phyloP scores from a whole-genome alignment of 1,140 invertebrate genomes.

The Drosophila sp. region DNA sequence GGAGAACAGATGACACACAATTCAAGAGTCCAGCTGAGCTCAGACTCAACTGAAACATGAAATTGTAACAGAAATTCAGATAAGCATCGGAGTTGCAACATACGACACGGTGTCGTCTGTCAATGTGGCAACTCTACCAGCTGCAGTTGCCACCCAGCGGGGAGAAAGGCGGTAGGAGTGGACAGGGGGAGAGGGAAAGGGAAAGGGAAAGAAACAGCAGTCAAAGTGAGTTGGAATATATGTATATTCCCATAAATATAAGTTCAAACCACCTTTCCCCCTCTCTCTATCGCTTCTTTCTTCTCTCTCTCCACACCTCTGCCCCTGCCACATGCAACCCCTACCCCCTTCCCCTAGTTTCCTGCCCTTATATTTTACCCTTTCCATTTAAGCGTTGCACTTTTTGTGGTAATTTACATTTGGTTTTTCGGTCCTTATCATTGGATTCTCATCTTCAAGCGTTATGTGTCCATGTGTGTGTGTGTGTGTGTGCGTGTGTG shows the following conservation, averaged over 20 bases:
- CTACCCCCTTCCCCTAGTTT: not conserved
- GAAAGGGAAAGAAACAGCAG: not conserved
- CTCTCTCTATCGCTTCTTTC: too few relatives aligned
- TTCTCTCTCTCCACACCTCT: too few relatives aligned
- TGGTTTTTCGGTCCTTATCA: slow-evolving; percentile 52
- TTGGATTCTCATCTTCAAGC: slow-evolving; percentile 24
- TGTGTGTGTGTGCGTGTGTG: not conserved
- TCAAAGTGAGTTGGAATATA: slow-evolving; percentile 17
- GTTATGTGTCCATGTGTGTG: slow-evolving; percentile 1
- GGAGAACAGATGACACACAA: slow-evolving; percentile 3
- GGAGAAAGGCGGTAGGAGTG: not conserved
- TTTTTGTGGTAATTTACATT: slow-evolving; percentile 78
- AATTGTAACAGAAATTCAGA: slow-evolving; percentile 15
- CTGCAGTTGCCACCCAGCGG: slow-evolving; percentile 20
- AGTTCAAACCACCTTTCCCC: not conserved
- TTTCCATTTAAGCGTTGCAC: slow-evolving; percentile 33
- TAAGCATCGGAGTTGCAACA: slow-evolving; percentile 44
- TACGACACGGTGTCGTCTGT: slow-evolving; percentile 25
- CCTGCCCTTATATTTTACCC: not conserved
- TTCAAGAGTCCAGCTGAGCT: slow-evolving; percentile 9
- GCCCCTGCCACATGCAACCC: not conserved
- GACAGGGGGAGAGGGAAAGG: too few relatives aligned
- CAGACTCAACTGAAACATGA: slow-evolving; percentile 1
- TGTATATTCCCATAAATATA: not conserved
- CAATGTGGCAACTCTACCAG: slow-evolving; percentile 5